These are phyloP conservation scores for Harpagoxenus sublaevis DNA, from an alignment of 2,888 invertebrate species.

Conservation along the genomic window DNA sequence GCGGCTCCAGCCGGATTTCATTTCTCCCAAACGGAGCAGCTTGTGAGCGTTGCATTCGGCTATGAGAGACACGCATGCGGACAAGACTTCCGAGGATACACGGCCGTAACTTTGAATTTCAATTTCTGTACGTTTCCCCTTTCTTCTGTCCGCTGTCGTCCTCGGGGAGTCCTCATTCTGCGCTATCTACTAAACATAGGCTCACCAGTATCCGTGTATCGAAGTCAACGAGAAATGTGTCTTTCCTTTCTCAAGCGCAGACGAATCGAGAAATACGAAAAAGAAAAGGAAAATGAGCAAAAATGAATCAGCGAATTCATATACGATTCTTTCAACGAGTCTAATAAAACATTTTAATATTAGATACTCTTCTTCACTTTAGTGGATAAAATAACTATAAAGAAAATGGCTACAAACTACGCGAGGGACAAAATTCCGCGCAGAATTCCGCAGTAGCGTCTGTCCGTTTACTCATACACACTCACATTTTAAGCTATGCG, in stretches of 20 bases:
- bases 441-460: background rate
- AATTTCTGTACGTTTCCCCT: slow-evolving; percentile 56
- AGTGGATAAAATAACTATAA: background rate
- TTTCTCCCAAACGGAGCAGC: slow-evolving; percentile 30
- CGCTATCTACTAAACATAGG: slow-evolving; percentile 37
- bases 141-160: slow-evolving; percentile 38
- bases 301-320: background rate
- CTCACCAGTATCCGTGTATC: slow-evolving; percentile 22
- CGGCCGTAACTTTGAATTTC: slow-evolving; percentile 68
- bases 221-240: background rate
- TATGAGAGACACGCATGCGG: slow-evolving; percentile 52
- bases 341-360: slow-evolving; percentile 1
- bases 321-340: background rate
- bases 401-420: background rate
- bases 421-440: slow-evolving; percentile 26
- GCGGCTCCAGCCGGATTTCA: slow-evolving; percentile 44
- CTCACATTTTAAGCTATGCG: background rate
- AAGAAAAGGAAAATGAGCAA: background rate
- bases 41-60: slow-evolving; percentile 40
- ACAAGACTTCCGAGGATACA: slow-evolving; percentile 55
- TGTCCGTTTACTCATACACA: background rate
- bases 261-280: background rate
- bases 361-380: background rate
- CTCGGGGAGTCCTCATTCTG: slow-evolving; percentile 32
- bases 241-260: background rate